phyloP scores from a whole-genome alignment of 1,140 invertebrate genomes.

The Listronotus oregonensis region DNA sequence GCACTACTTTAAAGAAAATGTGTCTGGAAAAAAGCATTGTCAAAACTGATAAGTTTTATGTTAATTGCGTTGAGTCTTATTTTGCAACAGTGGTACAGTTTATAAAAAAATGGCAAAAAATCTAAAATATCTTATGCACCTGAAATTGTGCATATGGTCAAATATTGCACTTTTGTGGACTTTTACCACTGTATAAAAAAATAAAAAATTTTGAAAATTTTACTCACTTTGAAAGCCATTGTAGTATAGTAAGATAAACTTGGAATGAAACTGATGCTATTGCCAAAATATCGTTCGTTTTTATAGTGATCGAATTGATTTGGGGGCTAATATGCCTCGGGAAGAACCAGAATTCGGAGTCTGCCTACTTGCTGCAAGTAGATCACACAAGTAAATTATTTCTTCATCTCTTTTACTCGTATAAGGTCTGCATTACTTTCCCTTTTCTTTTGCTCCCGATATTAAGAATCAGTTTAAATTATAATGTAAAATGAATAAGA shows the following conservation, averaged over 20 bases:
- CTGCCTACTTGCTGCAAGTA: not conserved
- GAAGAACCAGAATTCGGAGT: not conserved
- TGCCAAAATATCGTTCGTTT: slow-evolving; percentile 26
- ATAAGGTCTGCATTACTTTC: slow-evolving; percentile 16
- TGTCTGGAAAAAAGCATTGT: no score
- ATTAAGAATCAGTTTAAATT: slow-evolving; percentile 7
- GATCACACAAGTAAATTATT: not conserved
- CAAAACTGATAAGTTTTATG: no score
- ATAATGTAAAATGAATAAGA: slow-evolving; percentile 18
- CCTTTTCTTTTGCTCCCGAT: slow-evolving; percentile 18
- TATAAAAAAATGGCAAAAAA: no score
- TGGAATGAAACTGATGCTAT: slow-evolving; percentile 25
- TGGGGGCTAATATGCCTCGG: slow-evolving; percentile 20
- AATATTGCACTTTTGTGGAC: no score
- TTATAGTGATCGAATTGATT: slow-evolving; percentile 29
- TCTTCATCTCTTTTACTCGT: slow-evolving; percentile 13
- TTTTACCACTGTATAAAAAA: no score
- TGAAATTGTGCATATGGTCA: no score
- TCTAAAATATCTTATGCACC: no score
- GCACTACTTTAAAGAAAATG: no score
- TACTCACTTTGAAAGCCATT: slow-evolving; percentile 46
- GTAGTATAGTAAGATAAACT: slow-evolving; percentile 13
- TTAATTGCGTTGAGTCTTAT: no score
- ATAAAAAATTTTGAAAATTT: not conserved
- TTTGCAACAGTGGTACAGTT: no score